Conservation (phyloP, 2,888 invertebrate genomes). For the Brassicogethes aeneus region DNA sequence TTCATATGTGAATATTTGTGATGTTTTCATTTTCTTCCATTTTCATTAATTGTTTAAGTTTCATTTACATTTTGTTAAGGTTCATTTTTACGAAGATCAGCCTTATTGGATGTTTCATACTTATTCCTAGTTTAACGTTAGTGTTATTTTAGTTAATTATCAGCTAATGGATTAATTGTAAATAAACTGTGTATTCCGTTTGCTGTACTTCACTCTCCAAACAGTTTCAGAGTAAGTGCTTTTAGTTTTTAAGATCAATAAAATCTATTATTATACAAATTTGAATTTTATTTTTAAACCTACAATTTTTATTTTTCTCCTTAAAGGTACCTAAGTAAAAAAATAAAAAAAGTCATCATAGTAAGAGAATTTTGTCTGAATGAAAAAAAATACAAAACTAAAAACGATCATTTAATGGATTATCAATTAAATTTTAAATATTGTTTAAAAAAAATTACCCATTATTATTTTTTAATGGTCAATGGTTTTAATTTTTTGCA, state of each 20-base stretch:
- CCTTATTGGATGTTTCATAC: slow-evolving; percentile 22
- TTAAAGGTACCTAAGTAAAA: no score
- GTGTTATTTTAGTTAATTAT: slow-evolving; percentile 23
- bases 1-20: slow-evolving; percentile 6
- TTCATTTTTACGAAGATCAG: slow-evolving; percentile 10
- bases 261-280: slow-evolving; percentile 24
- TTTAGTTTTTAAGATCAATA: slow-evolving; percentile 33
- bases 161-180: slow-evolving; percentile 24
- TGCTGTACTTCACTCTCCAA: slow-evolving; percentile 18
- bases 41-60: slow-evolving; percentile 12
- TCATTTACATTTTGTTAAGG: slow-evolving; percentile 17
- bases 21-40: slow-evolving; percentile 15
- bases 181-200: slow-evolving; percentile 19
- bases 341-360: no score
- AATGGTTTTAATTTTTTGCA: no score
- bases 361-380: no score
- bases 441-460: no score
- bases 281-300: slow-evolving; percentile 1
- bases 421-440: no score
- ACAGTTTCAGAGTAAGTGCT: slow-evolving; percentile 33
- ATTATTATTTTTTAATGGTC: no score
- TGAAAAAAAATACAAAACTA: no score
- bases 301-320: no score
- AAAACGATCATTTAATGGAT: no score
- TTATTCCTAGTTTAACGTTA: slow-evolving; percentile 26